Percentiles rank a stretch among this genome's conserved stretches.
Conservation (phyloP, 2,888 invertebrate genomes). For the Steinernema carpocapsae region DNA sequence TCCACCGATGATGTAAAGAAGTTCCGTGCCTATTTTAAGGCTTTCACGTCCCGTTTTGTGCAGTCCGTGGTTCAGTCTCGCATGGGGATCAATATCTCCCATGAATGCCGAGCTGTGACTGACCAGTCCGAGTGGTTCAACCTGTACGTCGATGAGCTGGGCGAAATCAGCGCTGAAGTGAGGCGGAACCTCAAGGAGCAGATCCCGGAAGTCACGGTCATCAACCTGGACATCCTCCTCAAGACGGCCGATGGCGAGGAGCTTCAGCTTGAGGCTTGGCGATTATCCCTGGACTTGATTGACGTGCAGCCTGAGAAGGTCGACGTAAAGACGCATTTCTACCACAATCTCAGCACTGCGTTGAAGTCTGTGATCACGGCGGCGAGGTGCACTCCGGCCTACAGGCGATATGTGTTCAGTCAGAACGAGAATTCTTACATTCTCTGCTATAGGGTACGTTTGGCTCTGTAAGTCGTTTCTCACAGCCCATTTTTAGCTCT, state of each 20-base stretch:
- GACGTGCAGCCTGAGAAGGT: slow-evolving; percentile 48
- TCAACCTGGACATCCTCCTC: slow-evolving; percentile 54
- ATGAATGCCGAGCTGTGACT: not conserved
- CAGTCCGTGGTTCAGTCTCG: slow-evolving; percentile 60
- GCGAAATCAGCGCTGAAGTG: slow-evolving; percentile 26
- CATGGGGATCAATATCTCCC: slow-evolving; percentile 44
- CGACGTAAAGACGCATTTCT: slow-evolving; percentile 72
- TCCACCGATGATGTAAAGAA: not conserved
- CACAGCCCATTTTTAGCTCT: not conserved
- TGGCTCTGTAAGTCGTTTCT: not conserved
- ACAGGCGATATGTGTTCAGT: slow-evolving; percentile 73
- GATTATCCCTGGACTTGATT: slow-evolving; percentile 29
- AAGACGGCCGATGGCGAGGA: slow-evolving; percentile 34
- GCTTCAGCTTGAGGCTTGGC: slow-evolving; percentile 38
- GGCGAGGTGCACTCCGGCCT: slow-evolving; percentile 87
- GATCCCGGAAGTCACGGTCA: slow-evolving; percentile 31
- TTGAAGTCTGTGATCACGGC: slow-evolving; percentile 86
- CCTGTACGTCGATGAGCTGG: slow-evolving; percentile 34
- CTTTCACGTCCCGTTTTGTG: slow-evolving; percentile 47
- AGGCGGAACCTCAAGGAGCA: not conserved
- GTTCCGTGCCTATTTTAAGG: slow-evolving; percentile 22
- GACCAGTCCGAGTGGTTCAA: slow-evolving; percentile 41
- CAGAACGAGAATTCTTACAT: slow-evolving; percentile 8
- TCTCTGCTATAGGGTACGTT: slow-evolving; percentile 16
- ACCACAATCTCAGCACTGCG: slow-evolving; percentile 88